Conservation (phyloP, 2,797 vertebrate species). For the Hephaestus fuliginosus region DNA sequence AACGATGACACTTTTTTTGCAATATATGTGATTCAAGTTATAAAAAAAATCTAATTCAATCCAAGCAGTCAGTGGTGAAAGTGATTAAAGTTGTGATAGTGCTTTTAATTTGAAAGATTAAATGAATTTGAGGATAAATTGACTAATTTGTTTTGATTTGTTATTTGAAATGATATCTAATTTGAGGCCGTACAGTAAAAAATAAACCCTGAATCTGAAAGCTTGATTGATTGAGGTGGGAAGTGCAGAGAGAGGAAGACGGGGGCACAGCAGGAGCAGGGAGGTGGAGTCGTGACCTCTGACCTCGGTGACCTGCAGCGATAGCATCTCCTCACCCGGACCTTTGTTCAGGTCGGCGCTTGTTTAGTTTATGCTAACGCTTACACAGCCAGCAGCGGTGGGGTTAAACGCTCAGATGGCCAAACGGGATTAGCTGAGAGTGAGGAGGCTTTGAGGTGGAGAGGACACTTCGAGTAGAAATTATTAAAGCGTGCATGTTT, state of each 20-base stretch:
- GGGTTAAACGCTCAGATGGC: slow-evolving; percentile 22
- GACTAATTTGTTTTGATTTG: background rate
- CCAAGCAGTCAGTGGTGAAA: too few relatives aligned
- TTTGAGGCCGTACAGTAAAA: background rate
- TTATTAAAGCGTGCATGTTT: background rate
- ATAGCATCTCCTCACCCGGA: slow-evolving; percentile 61
- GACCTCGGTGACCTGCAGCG: slow-evolving; percentile 62
- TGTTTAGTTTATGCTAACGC: slow-evolving; percentile 59
- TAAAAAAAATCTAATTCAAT: background rate
- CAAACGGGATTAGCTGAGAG: slow-evolving; percentile 33
- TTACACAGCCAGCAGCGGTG: slow-evolving; percentile 20
- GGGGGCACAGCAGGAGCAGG: background rate
- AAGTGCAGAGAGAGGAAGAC: background rate
- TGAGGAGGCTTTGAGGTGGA: slow-evolving; percentile 28
- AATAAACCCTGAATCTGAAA: background rate
- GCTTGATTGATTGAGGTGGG: slow-evolving; percentile 6
- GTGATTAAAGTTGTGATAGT: background rate
- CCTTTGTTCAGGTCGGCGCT: slow-evolving; percentile 61
- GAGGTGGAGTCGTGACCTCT: slow-evolving; percentile 40
- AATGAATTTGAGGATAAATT: too few relatives aligned
- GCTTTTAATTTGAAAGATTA: background rate
- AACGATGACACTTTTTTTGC: background rate
- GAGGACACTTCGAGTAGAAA: slow-evolving; percentile 13
- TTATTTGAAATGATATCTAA: background rate
- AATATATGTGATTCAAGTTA: background rate